Percentiles rank a stretch among this genome's conserved stretches.
phyloP scores from a whole-genome alignment of 2,888 invertebrate genomes.

The Papilio demoleus region DNA sequence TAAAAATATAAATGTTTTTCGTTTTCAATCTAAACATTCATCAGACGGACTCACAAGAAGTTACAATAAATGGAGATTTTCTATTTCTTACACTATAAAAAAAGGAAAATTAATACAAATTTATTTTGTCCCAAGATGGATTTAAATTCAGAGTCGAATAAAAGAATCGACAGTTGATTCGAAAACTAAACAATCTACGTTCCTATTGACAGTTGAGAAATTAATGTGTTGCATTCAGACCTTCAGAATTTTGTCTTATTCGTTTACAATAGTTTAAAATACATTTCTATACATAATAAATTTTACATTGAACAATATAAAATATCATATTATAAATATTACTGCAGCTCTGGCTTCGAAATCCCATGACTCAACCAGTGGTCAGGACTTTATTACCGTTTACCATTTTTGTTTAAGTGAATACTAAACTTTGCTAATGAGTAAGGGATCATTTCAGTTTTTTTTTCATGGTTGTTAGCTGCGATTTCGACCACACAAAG shows the following conservation, averaged over 20 bases:
- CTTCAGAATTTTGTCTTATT: neutral
- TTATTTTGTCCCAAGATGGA: slow-evolving; percentile 9
- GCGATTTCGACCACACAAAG: too few relatives aligned
- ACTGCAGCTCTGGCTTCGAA: too few relatives aligned
- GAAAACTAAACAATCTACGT: slow-evolving; percentile 2
- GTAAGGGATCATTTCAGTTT: too few relatives aligned
- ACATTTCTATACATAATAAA: too few relatives aligned
- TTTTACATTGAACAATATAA: too few relatives aligned
- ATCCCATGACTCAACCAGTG: too few relatives aligned
- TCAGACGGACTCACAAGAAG: slow-evolving; percentile 2
- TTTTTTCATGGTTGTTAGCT: too few relatives aligned
- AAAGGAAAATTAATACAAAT: slow-evolving; percentile 20
- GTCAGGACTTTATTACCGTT: too few relatives aligned
- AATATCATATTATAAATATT: too few relatives aligned
- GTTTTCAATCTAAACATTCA: slow-evolving; percentile 8
- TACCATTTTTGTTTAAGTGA: too few relatives aligned
- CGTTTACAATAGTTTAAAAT: neutral
- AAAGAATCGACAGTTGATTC: slow-evolving; percentile 8
- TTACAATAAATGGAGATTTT: slow-evolving; percentile 11
- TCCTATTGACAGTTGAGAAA: slow-evolving; percentile 9
- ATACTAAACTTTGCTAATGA: too few relatives aligned
- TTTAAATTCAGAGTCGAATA: slow-evolving; percentile 11
- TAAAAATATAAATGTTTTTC: neutral
- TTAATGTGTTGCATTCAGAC: neutral
- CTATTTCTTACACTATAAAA: slow-evolving; percentile 4